Evolutionary conservation across 2,113 vertebrate species (phyloP).

Genomic region (Lipotes vexillifer): DNA sequence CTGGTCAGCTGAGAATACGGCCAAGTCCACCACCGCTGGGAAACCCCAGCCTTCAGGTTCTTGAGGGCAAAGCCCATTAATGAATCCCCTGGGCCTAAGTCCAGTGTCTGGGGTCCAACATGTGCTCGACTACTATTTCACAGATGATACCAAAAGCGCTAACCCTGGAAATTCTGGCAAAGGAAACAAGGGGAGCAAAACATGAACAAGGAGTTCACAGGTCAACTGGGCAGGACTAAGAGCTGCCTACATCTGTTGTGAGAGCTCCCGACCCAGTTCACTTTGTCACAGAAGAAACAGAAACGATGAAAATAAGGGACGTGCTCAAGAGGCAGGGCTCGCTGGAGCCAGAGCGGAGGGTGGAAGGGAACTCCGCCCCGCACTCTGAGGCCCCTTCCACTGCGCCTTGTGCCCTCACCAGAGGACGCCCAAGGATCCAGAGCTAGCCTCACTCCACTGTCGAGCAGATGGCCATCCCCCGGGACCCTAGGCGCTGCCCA

Average conservation of each 20-base stretch:
- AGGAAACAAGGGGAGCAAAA: no score
- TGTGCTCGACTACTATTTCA: no score
- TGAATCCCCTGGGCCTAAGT: neutral
- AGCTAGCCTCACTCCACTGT: accelerated
- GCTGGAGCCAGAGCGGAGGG: neutral
- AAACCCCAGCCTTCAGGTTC: neutral
- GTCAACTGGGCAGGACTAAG: neutral
- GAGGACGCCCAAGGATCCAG: neutral
- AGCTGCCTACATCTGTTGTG: accelerated
- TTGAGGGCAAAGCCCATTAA: no score
- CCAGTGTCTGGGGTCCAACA: neutral
- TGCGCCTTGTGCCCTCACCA: accelerated
- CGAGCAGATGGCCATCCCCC: no score
- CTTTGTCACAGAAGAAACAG: accelerated
- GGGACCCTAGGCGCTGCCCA: no score
- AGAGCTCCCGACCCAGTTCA: neutral
- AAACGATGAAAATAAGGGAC: neutral
- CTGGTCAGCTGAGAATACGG: neutral
- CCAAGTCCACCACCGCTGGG: accelerated
- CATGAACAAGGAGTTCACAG: neutral
- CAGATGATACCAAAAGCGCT: neutral
- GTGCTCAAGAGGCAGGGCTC: neutral
- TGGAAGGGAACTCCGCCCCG: neutral
- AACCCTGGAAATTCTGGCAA: neutral
- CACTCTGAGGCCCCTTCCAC: neutral